Base-by-base conservation (phyloP, 2,113 vertebrate species). In the Ctenodactylus gundi region DNA sequence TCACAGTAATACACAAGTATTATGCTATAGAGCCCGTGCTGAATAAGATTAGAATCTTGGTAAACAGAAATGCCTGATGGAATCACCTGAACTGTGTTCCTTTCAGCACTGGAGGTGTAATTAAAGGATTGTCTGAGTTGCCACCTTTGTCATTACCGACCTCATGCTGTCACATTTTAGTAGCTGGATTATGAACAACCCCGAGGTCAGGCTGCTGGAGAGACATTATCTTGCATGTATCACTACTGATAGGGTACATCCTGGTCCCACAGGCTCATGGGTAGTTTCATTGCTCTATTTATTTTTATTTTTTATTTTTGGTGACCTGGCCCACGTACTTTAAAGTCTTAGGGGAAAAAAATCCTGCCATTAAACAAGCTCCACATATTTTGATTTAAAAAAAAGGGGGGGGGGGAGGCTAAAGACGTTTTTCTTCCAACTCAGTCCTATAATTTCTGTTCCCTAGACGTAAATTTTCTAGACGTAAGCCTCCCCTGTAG, bases 381-480 rank as follows among this genome's bases (percentile, higher is more conserved):
- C 97, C 41, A 84, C 67, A 81, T 62, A 85, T 94, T 93, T 97
- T 95, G 86, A 21, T 88, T 89, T 84, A 60, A 92, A 62, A 94
- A 78, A 55, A 49, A 17, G 17, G 10, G 17, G 51, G 51, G 51
- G 51, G 10, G 34, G 92, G 72, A 70, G 18, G 34, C 81, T 97
- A 51, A 94, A 96, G 81, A 96, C 6, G 29, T 81, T 90, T 96
- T 78, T 85, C 94, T 97, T 67, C 67, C 67, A 80, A 9, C 41
- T 93, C 80, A 70, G 51, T 85, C 91, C 21, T 92, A 70, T 88
- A 58, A 95, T 93, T 94, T 93, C 67, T 90, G 34, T 97, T 97
- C 95, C 51, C 41, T 96, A 96, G 96, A 96, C 97, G 97, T 97
- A 97, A 98, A 94, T 91, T 97, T 94, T 88, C 96, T 96, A 7